Evolutionary conservation across 2,888 invertebrate species (phyloP).

Genomic region (Falcaria lacertinaria): DNA sequence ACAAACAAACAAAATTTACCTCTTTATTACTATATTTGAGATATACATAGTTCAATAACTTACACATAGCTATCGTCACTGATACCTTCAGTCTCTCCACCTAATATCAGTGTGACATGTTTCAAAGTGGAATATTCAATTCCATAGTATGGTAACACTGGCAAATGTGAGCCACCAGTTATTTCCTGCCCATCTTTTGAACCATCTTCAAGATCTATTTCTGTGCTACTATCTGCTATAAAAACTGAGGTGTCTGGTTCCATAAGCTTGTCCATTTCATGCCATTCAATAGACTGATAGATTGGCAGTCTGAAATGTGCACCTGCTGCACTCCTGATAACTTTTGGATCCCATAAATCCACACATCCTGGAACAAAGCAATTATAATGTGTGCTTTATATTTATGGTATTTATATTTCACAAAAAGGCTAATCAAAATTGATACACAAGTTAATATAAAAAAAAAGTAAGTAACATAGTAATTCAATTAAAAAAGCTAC

Average conservation of each 20-base stretch:
- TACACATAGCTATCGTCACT: conserved; percentile 84
- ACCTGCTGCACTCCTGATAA: conserved; percentile 90
- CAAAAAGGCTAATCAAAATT: no score
- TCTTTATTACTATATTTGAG: no score
- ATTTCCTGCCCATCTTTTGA: conserved; percentile 14
- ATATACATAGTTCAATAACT: no score
- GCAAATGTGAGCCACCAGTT: conserved; percentile 46
- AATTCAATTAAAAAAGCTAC: no score
- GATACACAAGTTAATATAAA: no score
- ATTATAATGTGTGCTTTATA: no score
- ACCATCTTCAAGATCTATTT: conserved; percentile 15
- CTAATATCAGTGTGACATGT: conserved; percentile 86
- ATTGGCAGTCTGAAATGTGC: conserved; percentile 91
- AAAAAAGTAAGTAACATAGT: no score
- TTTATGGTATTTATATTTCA: no score
- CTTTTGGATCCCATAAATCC: conserved; percentile 94
- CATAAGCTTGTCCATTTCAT: conserved; percentile 74
- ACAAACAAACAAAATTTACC: no score
- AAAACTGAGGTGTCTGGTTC: conserved; percentile 75
- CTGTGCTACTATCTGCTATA: conserved; percentile 83
- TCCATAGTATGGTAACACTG: conserved; percentile 82
- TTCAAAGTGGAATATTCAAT: conserved; percentile 74
- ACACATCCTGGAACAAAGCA: conserved; percentile 84
- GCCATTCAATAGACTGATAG: conserved; percentile 82
- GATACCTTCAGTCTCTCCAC: conserved; percentile 95